A percentile compares a stretch with the other conserved stretches of the same genome.
phyloP scores from a whole-genome alignment of 2,888 invertebrate species.

The Zygothrica quintamaculata region DNA sequence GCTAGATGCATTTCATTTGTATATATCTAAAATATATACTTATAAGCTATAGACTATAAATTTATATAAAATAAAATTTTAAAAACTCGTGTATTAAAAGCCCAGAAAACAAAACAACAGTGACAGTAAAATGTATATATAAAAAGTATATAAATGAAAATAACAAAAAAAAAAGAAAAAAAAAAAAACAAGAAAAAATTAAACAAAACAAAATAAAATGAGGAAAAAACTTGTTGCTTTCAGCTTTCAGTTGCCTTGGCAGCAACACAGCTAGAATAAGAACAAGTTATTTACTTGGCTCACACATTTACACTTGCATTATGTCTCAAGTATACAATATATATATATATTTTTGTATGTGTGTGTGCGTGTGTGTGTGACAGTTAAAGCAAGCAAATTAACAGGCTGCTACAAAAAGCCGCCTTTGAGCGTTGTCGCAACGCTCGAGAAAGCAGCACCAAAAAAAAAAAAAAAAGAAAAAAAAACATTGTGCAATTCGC shows the following conservation, averaged over 20 bases:
- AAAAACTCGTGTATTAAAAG: slow-evolving; percentile 36
- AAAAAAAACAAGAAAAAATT: too few species aligned
- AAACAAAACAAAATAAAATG: too few species aligned
- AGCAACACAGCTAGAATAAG: slow-evolving; percentile 43
- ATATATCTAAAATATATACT: too few species aligned
- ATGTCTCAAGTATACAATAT: slow-evolving; percentile 6
- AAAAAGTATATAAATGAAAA: too few species aligned
- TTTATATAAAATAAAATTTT: slow-evolving; percentile 12
- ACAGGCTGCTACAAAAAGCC: slow-evolving; percentile 59
- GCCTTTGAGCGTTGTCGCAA: slow-evolving; percentile 54
- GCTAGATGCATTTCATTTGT: too few species aligned
- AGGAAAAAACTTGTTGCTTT: slow-evolving; percentile 69
- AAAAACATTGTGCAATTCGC: slow-evolving; percentile 56
- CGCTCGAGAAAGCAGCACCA: slow-evolving; percentile 28
- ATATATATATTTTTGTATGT: too few species aligned
- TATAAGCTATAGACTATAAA: too few species aligned
- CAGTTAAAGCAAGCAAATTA: slow-evolving; percentile 69
- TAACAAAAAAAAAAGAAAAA: too few species aligned
- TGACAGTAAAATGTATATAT: slow-evolving; percentile 29
- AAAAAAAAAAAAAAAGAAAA: slow-evolving; percentile 5
- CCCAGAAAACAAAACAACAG: slow-evolving; percentile 27
- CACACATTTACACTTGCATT: slow-evolving; percentile 50
- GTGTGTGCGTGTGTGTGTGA: slow-evolving; percentile 31
- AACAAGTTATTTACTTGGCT: slow-evolving; percentile 35
- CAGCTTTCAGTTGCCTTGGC: slow-evolving; percentile 22